These are phyloP conservation scores for Synanthedon tipuliformis DNA, from an alignment of 2,888 invertebrate genomes.

Conservation along the genomic window DNA sequence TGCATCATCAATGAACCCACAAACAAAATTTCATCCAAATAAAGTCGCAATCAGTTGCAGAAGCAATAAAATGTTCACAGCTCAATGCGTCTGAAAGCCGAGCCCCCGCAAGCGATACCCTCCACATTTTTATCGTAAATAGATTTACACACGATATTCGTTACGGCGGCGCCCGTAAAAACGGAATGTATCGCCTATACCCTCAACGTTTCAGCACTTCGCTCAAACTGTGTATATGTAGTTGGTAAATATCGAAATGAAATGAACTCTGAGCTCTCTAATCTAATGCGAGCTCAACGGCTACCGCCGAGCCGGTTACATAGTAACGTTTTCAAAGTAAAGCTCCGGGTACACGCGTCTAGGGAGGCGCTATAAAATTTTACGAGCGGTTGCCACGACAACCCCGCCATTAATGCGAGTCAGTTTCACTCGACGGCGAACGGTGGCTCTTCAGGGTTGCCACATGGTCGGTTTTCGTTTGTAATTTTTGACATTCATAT, in stretches of 20 bases:
- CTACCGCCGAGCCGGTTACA: constrained; percentile 10
- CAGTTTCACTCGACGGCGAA: neutral
- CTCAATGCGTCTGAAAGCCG: neutral
- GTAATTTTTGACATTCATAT: too few species aligned
- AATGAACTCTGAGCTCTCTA: constrained; percentile 6
- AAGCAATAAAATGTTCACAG: too few species aligned
- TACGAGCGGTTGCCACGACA: constrained; percentile 51
- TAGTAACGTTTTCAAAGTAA: constrained; percentile 38
- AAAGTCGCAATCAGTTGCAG: too few species aligned
- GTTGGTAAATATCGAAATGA: constrained; percentile 1
- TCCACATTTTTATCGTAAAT: neutral
- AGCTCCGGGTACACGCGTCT: constrained; percentile 18
- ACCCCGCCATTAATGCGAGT: constrained; percentile 20
- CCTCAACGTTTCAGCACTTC: neutral
- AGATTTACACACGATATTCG: neutral
- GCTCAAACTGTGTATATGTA: neutral
- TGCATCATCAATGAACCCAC: too few species aligned
- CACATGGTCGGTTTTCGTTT: too few species aligned
- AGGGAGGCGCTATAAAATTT: constrained; percentile 59
- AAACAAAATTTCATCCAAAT: too few species aligned
- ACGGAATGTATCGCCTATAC: neutral
- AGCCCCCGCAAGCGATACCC: neutral
- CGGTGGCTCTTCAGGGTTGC: neutral
- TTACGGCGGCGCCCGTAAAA: neutral
- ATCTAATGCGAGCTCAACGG: constrained; percentile 19